Base-by-base conservation (phyloP, 2,888 invertebrate species). In the Neelides folsomi region DNA sequence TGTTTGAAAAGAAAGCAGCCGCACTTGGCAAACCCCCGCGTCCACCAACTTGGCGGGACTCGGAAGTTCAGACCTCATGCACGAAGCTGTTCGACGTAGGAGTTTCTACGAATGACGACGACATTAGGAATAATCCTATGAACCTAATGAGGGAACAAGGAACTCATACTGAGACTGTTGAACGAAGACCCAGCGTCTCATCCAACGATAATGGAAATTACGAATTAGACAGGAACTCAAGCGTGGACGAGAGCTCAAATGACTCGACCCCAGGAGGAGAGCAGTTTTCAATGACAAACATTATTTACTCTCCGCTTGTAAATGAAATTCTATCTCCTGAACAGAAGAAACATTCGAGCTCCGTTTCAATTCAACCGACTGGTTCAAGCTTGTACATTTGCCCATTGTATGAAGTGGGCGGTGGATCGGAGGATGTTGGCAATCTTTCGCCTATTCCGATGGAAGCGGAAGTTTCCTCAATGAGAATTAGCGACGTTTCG, bases 171-270 rank as follows among this genome's bases (percentile, higher is more conserved):
- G 13, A 7, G 15, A 40, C 8, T 40, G 15, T 40, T n/a, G 39
- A 39, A 12, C 38, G 38, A 15, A 4, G 9, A 5, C 34, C 45
- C 51, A 13, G 18, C 35, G 47, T 7, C 15, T 15, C 19, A 2
- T 20, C 34, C 36, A 47, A 47, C 8, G 37, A 47, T 34, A 47
- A 36, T 37, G 45, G 34, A 12, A 54, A 56, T 13, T 62, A 62
- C 50, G 64, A 64, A 47, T 37, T 64, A 43, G 64, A 64, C 42
- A 53, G 60, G 27, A 62, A 64, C 49, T 63, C 62, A 0, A 64
- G 64, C 55, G 50, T 64, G 18, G 64, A 64, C 49, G 60, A 62
- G n/a, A 63, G 62, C 35, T 62, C 61, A 2, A 59, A 59, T 2
- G 62, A 61, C 39, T 61, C 62, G 1, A 64, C 64, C 18, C 64